A percentile compares a stretch with the other conserved stretches of the same genome.
Evolutionary conservation across 2,113 vertebrate genomes (phyloP).

Genomic region (Vulpes ferrilata): DNA sequence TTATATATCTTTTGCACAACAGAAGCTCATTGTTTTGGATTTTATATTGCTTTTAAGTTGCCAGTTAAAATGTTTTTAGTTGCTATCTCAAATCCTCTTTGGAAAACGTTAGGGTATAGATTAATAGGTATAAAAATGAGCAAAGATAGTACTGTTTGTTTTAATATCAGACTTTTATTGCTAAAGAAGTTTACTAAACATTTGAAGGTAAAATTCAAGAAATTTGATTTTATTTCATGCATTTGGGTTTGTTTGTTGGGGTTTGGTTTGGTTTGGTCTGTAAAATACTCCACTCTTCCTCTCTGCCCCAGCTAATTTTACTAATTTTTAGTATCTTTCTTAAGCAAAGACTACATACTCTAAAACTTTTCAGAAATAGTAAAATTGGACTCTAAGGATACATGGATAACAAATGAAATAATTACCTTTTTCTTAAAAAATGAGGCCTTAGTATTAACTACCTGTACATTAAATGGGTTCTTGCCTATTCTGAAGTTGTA

Average conservation of each 20-base stretch:
- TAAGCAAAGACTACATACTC: neutral
- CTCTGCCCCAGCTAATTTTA: neutral
- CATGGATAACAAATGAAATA: neutral
- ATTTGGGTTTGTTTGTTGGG: neutral
- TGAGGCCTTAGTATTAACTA: neutral
- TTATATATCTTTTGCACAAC: neutral
- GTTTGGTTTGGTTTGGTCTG: neutral
- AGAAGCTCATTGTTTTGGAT: neutral
- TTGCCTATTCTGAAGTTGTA: neutral
- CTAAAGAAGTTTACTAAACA: neutral
- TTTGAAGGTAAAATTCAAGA: constrained; percentile 37
- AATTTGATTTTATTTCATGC: neutral
- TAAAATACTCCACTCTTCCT: neutral
- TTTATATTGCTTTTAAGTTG: constrained; percentile 15
- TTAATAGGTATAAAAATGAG: constrained; percentile 43
- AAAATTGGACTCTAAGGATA: neutral
- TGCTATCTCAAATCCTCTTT: neutral
- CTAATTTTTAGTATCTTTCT: neutral
- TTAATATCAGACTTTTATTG: neutral
- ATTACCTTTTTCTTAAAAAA: neutral
- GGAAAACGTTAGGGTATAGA: neutral
- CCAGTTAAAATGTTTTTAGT: neutral
- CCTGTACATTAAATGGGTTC: neutral
- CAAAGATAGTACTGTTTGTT: neutral
- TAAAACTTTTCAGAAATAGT: neutral